Percentiles rank a stretch among this genome's conserved stretches.
phyloP scores from a whole-genome alignment of 2,797 vertebrate genomes.

The Hemitrygon akajei region DNA sequence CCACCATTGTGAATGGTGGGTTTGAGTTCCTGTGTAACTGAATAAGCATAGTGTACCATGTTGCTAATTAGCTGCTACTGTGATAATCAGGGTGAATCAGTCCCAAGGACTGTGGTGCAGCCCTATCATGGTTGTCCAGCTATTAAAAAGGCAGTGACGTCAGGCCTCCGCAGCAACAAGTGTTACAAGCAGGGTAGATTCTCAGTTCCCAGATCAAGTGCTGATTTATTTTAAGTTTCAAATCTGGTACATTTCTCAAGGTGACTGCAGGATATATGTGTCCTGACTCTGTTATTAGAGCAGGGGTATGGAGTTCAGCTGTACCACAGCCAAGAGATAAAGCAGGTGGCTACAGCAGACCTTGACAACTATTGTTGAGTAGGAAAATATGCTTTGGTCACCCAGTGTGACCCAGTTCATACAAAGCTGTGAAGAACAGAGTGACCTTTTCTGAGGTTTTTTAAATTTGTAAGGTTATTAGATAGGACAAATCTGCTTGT shows the following conservation, averaged over 20 bases:
- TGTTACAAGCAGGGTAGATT: slow-evolving; percentile 1
- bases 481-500: neutral
- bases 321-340: neutral
- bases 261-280: neutral
- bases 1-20: neutral
- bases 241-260: slow-evolving; percentile 1
- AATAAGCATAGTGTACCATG: neutral
- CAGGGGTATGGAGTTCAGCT: slow-evolving; percentile 13
- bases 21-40: neutral
- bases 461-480: neutral
- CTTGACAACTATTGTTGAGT: neutral
- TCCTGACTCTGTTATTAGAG: neutral
- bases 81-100: neutral
- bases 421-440: neutral
- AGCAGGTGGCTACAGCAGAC: neutral
- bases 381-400: neutral
- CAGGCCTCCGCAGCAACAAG: neutral
- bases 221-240: slow-evolving; percentile 11
- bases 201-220: neutral
- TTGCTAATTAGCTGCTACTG: neutral
- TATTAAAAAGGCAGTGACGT: neutral
- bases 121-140: neutral
- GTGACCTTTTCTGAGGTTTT: neutral
- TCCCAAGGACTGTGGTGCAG: neutral
- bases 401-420: neutral